Percentiles rank a stretch among this genome's conserved stretches.
Evolutionary conservation across 1,140 invertebrate species (phyloP).

Genomic region (Drosophila sechellia): DNA sequence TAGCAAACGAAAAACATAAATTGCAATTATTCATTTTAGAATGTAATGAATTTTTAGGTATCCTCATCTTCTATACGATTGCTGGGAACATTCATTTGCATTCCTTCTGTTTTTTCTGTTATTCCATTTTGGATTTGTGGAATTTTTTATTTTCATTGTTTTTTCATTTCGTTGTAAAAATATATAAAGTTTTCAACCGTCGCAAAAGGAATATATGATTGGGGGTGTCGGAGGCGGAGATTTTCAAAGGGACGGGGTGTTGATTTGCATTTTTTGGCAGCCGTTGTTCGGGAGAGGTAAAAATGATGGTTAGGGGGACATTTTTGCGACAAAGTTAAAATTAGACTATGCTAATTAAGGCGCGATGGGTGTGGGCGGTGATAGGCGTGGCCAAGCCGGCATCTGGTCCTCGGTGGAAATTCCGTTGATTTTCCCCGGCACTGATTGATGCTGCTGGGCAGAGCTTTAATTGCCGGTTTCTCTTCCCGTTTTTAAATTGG

Average conservation of each 20-base stretch:
- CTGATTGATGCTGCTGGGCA: slow-evolving; percentile 67
- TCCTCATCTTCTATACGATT: background rate
- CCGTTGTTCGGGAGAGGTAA: slow-evolving; percentile 7
- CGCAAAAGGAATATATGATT: slow-evolving; percentile 43
- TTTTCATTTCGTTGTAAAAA: slow-evolving; percentile 83
- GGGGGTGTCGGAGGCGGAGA: background rate
- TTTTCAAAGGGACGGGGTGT: background rate
- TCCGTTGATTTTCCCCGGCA: slow-evolving; percentile 29
- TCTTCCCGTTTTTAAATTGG: background rate
- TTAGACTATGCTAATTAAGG: slow-evolving; percentile 84
- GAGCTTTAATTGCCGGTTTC: slow-evolving; percentile 59
- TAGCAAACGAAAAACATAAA: too few species aligned
- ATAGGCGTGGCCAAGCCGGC: background rate
- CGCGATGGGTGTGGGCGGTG: slow-evolving; percentile 19
- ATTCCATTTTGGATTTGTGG: slow-evolving; percentile 26
- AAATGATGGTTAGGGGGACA: slow-evolving; percentile 10
- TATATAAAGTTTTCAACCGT: slow-evolving; percentile 75
- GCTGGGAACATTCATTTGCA: slow-evolving; percentile 18
- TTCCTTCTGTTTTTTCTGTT: slow-evolving; percentile 31
- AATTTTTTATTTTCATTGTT: slow-evolving; percentile 73
- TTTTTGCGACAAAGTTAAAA: slow-evolving; percentile 73
- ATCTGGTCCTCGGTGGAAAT: slow-evolving; percentile 1
- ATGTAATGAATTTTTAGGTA: background rate
- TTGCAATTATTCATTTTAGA: background rate
- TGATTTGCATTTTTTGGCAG: slow-evolving; percentile 81